Conservation (phyloP, 1,140 invertebrate species). For the Drosophila punjabiensis region DNA sequence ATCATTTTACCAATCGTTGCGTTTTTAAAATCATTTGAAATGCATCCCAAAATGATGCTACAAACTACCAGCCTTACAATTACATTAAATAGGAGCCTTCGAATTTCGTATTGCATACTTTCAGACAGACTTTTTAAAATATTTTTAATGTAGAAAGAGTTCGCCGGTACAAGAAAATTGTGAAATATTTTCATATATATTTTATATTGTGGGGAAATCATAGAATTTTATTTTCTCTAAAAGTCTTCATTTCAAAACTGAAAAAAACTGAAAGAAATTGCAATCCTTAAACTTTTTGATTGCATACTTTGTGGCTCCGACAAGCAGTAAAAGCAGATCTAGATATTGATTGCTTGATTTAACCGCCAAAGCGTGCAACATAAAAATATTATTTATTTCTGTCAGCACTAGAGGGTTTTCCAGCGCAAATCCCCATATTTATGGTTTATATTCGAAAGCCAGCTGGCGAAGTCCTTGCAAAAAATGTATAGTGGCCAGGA, state of each 20-base stretch:
- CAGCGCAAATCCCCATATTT: conserved; percentile 13
- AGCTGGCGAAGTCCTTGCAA: not conserved
- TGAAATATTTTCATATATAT: not conserved
- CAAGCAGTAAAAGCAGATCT: conserved; percentile 12
- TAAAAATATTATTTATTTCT: conserved; percentile 28
- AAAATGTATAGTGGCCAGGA: not conserved
- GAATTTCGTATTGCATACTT: not conserved
- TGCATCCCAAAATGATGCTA: not conserved
- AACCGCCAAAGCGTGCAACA: conserved; percentile 15
- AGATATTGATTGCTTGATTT: conserved; percentile 30
- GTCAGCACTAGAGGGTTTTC: conserved; percentile 8
- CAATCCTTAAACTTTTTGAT: conserved; percentile 40
- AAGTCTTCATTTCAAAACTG: not conserved
- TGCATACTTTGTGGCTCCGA: conserved; percentile 25
- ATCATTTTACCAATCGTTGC: not conserved
- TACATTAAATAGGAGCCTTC: not conserved
- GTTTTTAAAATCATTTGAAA: not conserved
- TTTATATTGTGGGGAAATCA: not conserved
- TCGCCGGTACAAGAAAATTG: not conserved
- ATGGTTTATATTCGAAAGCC: conserved; percentile 6
- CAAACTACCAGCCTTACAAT: not conserved
- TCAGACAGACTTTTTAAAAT: not conserved
- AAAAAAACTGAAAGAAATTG: conserved; percentile 16
- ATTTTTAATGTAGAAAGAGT: not conserved
- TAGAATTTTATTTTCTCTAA: conserved; percentile 1